These are phyloP conservation scores for Prionailurus bengalensis DNA, from an alignment of 2,113 vertebrate genomes.

Conservation along the genomic window DNA sequence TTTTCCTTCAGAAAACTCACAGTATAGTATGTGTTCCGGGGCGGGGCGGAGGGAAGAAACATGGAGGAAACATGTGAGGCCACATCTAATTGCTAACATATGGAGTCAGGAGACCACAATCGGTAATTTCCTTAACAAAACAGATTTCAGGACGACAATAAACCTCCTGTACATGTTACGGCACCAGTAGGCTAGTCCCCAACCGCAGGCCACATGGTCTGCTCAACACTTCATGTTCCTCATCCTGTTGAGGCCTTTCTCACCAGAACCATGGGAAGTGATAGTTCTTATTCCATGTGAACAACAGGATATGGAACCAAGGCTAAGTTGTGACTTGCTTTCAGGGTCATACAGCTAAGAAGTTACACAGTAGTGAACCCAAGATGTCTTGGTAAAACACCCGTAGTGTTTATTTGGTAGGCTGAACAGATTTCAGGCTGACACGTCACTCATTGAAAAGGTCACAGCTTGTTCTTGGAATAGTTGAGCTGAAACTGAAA, in stretches of 20 bases:
- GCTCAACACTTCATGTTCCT: neutral
- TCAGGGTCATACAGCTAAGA: neutral
- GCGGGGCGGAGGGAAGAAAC: neutral
- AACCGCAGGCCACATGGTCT: neutral
- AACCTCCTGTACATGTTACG: neutral
- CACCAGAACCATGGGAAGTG: neutral
- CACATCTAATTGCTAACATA: slow-evolving; percentile 1
- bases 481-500: neutral
- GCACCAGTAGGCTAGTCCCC: neutral
- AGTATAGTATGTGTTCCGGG: no score
- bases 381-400: neutral
- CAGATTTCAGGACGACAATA: neutral
- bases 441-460: neutral
- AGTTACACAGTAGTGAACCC: neutral
- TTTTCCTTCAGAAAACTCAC: neutral
- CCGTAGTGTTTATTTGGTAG: neutral
- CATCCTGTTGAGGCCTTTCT: neutral
- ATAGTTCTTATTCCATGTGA: neutral
- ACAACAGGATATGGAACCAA: neutral
- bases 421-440: neutral
- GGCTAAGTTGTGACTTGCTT: neutral
- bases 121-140: neutral
- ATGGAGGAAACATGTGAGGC: neutral
- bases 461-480: neutral
- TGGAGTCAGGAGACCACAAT: neutral